Evolutionary conservation across 2,797 vertebrate species (phyloP), one percentile per base, ranked within the genome.

Genomic region (Silurus lanzhouensis): DNA sequence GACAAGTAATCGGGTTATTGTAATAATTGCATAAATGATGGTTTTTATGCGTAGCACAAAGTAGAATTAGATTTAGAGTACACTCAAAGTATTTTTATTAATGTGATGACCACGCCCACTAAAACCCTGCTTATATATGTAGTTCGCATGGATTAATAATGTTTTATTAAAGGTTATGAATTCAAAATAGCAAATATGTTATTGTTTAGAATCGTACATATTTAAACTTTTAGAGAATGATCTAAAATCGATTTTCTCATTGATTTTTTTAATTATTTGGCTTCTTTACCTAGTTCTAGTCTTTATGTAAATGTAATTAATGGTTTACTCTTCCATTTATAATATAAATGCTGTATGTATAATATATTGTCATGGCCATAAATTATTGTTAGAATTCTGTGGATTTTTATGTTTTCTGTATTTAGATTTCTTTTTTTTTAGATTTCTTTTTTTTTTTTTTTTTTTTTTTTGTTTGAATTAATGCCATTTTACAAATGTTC

Each of bases 21-120:
- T 44, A 76, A 85, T 76, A 60, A 48, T 75, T 76, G 60, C 17
- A 85, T 76, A 63, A 75, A 67, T 82, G n/a, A 55, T 60, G 68
- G 78, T 19, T 81, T n/a, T 66, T 52, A 19, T 0, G 4, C 8
- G 66, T 52, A 25, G 15, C 48, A 12, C 38, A n/a, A 25, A 6
- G 77, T 8, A 61, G 14, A 75, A 19, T 57, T 61, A 13, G 17
- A n/a, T 22, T 61, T 60, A 20, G 44, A 78, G 61, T 22, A 63
- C 44, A 61, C 31, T 61, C 52, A 79, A 17, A 12, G 22, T n/a
- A 19, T 12, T 27, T 22, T 79, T 63, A 63, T 61, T 78, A 61
- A 38, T 19, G 22, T 71, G 44, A 57, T 17, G 19, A 38, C 9
- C 10, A 15, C 2, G 5, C 20, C 17, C n/a, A 38, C 46, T n/a